Conservation (phyloP, 2,797 vertebrate species). For the Pangasius djambal region DNA sequence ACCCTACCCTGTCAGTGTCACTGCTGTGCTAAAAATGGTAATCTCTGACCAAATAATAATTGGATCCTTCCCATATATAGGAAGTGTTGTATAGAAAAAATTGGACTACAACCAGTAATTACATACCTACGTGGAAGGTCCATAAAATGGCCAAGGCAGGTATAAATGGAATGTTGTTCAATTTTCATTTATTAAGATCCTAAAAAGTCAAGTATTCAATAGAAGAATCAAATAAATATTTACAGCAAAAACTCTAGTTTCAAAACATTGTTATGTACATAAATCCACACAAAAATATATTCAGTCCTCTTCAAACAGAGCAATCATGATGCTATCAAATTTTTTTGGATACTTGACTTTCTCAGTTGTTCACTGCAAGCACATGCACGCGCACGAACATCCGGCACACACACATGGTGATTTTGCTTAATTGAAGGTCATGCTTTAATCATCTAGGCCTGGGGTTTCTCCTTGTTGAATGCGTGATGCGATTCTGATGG, state of each 20-base stretch:
- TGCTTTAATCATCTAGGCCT: slow-evolving; percentile 90
- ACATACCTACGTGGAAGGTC: not conserved
- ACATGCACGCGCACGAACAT: slow-evolving; percentile 2
- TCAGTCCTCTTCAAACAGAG: slow-evolving; percentile 60
- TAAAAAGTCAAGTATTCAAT: slow-evolving; percentile 58
- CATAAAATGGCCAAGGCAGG: not conserved
- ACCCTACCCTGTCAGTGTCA: not conserved
- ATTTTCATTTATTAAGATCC: slow-evolving; percentile 43
- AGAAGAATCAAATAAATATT: slow-evolving; percentile 69
- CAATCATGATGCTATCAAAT: slow-evolving; percentile 58
- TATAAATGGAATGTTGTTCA: slow-evolving; percentile 5
- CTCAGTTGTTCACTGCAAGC: slow-evolving; percentile 61
- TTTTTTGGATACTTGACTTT: slow-evolving; percentile 63
- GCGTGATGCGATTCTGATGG: slow-evolving; percentile 98
- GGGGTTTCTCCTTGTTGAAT: slow-evolving; percentile 98
- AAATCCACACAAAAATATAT: slow-evolving; percentile 72
- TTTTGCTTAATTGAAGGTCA: slow-evolving; percentile 33
- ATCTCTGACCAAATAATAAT: not conserved
- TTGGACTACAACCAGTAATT: not conserved
- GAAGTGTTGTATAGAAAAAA: not conserved
- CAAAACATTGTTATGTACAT: slow-evolving; percentile 78
- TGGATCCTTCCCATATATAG: too few species aligned
- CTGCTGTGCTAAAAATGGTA: not conserved
- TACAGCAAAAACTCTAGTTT: slow-evolving; percentile 75
- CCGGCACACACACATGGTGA: not conserved